Evolutionary conservation across 2,888 invertebrate species (phyloP).

Genomic region (Drosophila multiciliata): DNA sequence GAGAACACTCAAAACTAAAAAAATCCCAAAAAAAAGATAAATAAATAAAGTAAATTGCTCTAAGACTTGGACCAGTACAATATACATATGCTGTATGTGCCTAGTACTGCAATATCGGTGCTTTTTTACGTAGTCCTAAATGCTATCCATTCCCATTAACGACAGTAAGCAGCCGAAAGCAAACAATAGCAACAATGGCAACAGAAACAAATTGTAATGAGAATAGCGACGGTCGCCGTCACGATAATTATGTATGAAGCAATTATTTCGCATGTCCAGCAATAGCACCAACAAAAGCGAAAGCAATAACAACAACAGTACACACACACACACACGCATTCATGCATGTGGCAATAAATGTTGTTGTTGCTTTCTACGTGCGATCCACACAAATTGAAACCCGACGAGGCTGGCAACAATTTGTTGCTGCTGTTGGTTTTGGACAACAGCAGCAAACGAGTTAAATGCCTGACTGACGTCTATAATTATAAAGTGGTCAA

Average conservation of each 20-base stretch:
- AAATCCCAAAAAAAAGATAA: not conserved
- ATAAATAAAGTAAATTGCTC: not conserved
- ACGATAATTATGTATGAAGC: slow-evolving; percentile 78
- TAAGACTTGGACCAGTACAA: slow-evolving; percentile 2
- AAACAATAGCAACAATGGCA: slow-evolving; percentile 13
- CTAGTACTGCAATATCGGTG: slow-evolving; percentile 1
- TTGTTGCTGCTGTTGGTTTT: slow-evolving; percentile 40
- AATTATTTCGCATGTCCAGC: slow-evolving; percentile 76
- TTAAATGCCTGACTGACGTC: slow-evolving; percentile 80
- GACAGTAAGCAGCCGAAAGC: slow-evolving; percentile 27
- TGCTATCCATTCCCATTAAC: slow-evolving; percentile 16
- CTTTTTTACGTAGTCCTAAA: slow-evolving; percentile 12
- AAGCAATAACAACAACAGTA: slow-evolving; percentile 32
- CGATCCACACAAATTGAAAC: slow-evolving; percentile 73
- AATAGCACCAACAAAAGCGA: slow-evolving; percentile 50
- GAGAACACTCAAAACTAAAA: not conserved
- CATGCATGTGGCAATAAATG: slow-evolving; percentile 31
- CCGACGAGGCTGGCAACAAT: slow-evolving; percentile 62
- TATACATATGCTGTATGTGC: slow-evolving; percentile 1
- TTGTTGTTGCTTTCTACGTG: slow-evolving; percentile 55
- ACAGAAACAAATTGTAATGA: slow-evolving; percentile 24
- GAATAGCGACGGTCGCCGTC: slow-evolving; percentile 28
- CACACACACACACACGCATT: slow-evolving; percentile 17
- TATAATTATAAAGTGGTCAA: slow-evolving; percentile 76
- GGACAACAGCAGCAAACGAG: slow-evolving; percentile 60